phyloP scores from a whole-genome alignment of 2,888 invertebrate species.

The Yponomeuta plumbellus region DNA sequence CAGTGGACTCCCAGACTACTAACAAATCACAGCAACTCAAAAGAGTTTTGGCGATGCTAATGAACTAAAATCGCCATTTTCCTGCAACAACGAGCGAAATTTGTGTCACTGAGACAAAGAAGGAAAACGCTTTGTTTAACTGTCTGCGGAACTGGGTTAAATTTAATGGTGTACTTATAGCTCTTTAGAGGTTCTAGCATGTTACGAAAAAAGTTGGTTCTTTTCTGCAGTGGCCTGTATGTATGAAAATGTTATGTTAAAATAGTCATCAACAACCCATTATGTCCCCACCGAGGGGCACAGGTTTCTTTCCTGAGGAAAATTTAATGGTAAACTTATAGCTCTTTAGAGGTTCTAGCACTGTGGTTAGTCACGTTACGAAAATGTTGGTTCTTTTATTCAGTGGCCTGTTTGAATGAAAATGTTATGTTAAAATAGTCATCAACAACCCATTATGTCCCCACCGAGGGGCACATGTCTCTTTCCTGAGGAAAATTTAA shows the following conservation, averaged over 20 bases:
- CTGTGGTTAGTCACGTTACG: neutral
- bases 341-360: too few relatives aligned
- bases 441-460: too few relatives aligned
- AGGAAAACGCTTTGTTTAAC: slow-evolving; percentile 27
- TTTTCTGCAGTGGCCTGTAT: too few relatives aligned
- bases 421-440: too few relatives aligned
- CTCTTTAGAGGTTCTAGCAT: slow-evolving; percentile 2
- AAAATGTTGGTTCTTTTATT: too few relatives aligned
- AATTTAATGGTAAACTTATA: neutral
- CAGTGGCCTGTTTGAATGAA: too few relatives aligned
- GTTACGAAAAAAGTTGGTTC: neutral
- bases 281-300: too few relatives aligned
- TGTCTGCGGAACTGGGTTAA: slow-evolving; percentile 29
- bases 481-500: too few relatives aligned
- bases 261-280: too few relatives aligned
- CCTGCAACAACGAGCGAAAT: slow-evolving; percentile 25
- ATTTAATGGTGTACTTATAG: neutral
- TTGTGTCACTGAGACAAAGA: slow-evolving; percentile 34
- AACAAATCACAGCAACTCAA: neutral
- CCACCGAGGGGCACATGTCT: too few relatives aligned
- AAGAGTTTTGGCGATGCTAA: slow-evolving; percentile 36
- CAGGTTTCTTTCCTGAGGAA: too few relatives aligned
- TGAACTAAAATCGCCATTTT: slow-evolving; percentile 30
- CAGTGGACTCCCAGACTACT: neutral
- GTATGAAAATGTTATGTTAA: too few relatives aligned